Base-by-base conservation (phyloP, 2,797 vertebrate species). In the Melopsittacus undulatus region DNA sequence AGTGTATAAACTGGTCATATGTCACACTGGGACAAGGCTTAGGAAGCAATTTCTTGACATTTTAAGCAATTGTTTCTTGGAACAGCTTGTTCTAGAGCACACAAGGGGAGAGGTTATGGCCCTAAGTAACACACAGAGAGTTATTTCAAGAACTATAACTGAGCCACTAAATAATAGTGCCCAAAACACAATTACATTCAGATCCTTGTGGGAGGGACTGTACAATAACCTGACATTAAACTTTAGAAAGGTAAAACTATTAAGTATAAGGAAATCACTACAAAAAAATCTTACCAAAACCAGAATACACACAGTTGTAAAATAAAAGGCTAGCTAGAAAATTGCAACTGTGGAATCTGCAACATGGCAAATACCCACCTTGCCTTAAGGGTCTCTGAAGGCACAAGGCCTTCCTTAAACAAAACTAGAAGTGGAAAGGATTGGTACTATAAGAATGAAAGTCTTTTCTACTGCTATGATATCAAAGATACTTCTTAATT, bases 11-110 rank as follows among this genome's bases (percentile, higher is more conserved):
- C 86, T 89, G 88, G 64, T 75, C 81, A 51, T 95, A 95, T 89
- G 88, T 95, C 95, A 97, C 90, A 87, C 6, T 77, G 86, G 90
- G 92, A 89, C 5, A 16, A 90, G 72, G 78, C 79, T 96, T 96
- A 96, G 87, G 88, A 94, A 95, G 90, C 83, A 94, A 93, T 95
- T 87, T 95, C 86, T 91, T 97, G 95, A 94, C 96, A 96, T 97
- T 94, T 96, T 89, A 94, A 95, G 83, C 90, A 95, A 96, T 96
- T 94, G 90, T 94, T 95, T 90, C 86, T 90, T 94, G 91, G 86
- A 96, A 92, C 90, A 83, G 81, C 88, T 92, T 18, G 13, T 95
- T 95, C 95, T 95, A 94, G 95, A 96, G 90, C 86, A 83, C 92
- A 94, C 61, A 87, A 94, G 94, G 93, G 95, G 95, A 96, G 95